A percentile compares a stretch with the other conserved stretches of the same genome.
Conservation (phyloP, 1,140 invertebrate genomes). For the Cydia amplana region DNA sequence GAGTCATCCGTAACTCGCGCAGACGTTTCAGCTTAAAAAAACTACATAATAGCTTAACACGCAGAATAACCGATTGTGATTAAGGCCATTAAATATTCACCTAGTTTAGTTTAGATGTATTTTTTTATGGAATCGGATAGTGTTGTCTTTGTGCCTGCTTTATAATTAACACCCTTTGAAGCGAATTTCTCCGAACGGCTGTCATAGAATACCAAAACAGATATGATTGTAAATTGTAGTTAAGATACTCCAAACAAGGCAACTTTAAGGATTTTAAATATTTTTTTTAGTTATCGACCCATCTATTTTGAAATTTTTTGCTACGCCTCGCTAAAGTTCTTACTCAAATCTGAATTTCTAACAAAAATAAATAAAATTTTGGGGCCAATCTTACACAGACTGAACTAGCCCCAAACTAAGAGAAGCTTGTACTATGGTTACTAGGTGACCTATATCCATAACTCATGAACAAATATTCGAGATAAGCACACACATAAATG, state of each 20-base stretch:
- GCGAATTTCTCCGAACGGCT: constrained; percentile 6
- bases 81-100: neutral
- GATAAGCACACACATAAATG: too few relatives aligned
- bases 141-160: constrained; percentile 13
- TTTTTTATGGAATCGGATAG: constrained; percentile 18
- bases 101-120: neutral
- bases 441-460: too few relatives aligned
- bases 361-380: too few relatives aligned
- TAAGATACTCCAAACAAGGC: neutral
- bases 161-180: constrained; percentile 31
- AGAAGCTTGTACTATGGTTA: too few relatives aligned
- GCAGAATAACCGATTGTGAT: neutral
- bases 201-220: constrained; percentile 18
- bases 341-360: too few relatives aligned
- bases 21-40: too few relatives aligned
- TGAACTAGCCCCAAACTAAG: too few relatives aligned
- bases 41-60: neutral
- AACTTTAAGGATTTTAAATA: constrained; percentile 13
- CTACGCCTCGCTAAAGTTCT: too few relatives aligned
- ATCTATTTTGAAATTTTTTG: too few relatives aligned
- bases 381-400: too few relatives aligned
- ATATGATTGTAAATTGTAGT: constrained; percentile 3
- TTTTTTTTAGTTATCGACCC: neutral
- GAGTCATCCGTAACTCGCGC: too few relatives aligned
- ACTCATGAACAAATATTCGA: too few relatives aligned